Base-by-base conservation (phyloP, 1,140 invertebrate genomes). In the Centruroides sculpturatus region DNA sequence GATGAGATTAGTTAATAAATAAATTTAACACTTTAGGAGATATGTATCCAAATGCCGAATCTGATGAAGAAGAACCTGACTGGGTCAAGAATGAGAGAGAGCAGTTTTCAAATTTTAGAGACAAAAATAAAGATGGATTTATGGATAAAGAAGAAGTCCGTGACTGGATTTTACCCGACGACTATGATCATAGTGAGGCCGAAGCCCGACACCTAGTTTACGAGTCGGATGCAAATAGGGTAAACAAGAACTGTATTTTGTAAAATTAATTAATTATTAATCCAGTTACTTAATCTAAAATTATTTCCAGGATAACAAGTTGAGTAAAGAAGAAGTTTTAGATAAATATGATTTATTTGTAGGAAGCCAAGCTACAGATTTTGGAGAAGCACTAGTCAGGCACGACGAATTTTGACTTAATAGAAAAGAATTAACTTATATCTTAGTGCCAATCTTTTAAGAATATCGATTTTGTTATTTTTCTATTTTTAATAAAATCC, bases 281-380 rank as follows among this genome's bases (percentile, higher is more conserved):
- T n/a, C 6, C 6, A 55, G n/a, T 23, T 11, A 48, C 34, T 51
- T 48, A 49, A 1, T 41, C 41, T 41, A 41, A 41, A 41, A 41
- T 41, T 23, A 55, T 56, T 61, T 62, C 47, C 67, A 79, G 8
- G 94, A 98, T 77, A 85, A 90, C 64, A 84, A 87, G 71, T 76
- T 99, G 10, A 90, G 85, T 7, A 92, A 91, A 73, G 82, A 85
- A 5, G 96, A 99, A 78, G 87, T 99, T 56, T 73, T 99, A 0
- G 84, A 86, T 51, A 97, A 98, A 72, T 98, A 97, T 73, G 95
- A 98, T 74, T 76, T 97, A 4, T 99, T 99, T 75, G 95, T 98
- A 1, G 94, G 95, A 35, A 98, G 93, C 11, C 94, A 99, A 73
- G 96, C 93, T 0, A 98, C 95, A 1, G 95, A 98, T 75, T 99